Evolutionary conservation across 35 echinoderm and acorn worm genomes (phyloP).

Genomic region (Ophiothrix spiculata): DNA sequence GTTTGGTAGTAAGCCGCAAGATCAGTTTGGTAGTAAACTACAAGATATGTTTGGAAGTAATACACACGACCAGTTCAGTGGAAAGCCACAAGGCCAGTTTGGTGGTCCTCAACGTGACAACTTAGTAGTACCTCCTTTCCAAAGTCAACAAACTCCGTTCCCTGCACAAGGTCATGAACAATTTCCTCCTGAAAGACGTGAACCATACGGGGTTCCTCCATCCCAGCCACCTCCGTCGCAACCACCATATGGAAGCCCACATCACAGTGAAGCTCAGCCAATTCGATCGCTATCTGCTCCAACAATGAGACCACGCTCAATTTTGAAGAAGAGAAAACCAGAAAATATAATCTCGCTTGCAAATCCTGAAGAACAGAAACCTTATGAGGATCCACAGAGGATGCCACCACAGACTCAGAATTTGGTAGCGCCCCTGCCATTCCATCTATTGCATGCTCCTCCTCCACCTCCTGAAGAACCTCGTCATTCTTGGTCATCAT

Average conservation of each 20-base stretch:
- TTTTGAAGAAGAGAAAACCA: neutral
- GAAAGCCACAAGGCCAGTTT: too few relatives aligned
- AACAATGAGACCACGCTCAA: neutral
- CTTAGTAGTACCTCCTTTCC: too few relatives aligned
- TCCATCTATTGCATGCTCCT: slow-evolving; percentile 5
- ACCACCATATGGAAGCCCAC: neutral
- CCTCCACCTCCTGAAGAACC: neutral
- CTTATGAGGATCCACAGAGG: neutral
- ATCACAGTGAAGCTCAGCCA: neutral
- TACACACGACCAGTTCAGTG: too few relatives aligned
- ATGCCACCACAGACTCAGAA: neutral
- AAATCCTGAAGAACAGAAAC: neutral
- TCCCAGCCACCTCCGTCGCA: neutral
- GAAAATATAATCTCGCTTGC: neutral
- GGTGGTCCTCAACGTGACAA: too few relatives aligned
- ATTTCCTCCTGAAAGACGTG: neutral
- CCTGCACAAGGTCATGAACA: neutral
- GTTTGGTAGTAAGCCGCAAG: too few relatives aligned
- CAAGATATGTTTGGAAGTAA: too few relatives aligned
- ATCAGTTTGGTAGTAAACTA: too few relatives aligned
- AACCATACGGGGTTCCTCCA: neutral
- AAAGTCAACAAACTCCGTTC: neutral
- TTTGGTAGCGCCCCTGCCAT: neutral
- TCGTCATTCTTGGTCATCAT: neutral
- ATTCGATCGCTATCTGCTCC: neutral